These are phyloP conservation scores for Psilopogon haemacephalus DNA, from an alignment of 2,113 vertebrate genomes.

Conservation along the genomic window DNA sequence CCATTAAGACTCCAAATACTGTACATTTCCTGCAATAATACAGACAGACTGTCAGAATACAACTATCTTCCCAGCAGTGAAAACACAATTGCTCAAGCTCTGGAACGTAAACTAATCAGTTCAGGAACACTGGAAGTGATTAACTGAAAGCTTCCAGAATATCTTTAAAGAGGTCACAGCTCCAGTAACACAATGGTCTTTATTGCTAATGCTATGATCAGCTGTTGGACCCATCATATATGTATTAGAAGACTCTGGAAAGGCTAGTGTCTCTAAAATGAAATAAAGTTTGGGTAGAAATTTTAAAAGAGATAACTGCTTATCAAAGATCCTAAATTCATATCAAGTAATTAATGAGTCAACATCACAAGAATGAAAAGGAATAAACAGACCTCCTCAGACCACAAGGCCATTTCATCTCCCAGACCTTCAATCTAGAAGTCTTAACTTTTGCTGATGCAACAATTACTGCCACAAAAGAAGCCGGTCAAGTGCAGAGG, in stretches of 20 bases:
- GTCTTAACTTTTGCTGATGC: neutral
- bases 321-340: neutral
- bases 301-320: neutral
- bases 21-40: rapidly evolving
- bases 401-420: neutral
- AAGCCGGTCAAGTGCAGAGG: neutral
- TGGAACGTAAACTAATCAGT: neutral
- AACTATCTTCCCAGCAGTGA: neutral
- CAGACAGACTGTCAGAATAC: neutral
- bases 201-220: neutral
- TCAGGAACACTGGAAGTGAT: neutral
- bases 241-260: neutral
- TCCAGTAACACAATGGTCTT: neutral
- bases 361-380: neutral
- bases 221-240: neutral
- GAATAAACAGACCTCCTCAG: neutral
- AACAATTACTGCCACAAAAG: neutral
- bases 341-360: neutral
- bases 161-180: neutral
- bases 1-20: neutral
- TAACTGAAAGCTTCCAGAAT: neutral
- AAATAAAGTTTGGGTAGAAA: neutral
- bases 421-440: neutral
- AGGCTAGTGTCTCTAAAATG: neutral
- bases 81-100: neutral